A percentile compares a stretch with the other conserved stretches of the same genome.
phyloP scores from a whole-genome alignment of 2,113 vertebrate species.

The Neotoma lepida region DNA sequence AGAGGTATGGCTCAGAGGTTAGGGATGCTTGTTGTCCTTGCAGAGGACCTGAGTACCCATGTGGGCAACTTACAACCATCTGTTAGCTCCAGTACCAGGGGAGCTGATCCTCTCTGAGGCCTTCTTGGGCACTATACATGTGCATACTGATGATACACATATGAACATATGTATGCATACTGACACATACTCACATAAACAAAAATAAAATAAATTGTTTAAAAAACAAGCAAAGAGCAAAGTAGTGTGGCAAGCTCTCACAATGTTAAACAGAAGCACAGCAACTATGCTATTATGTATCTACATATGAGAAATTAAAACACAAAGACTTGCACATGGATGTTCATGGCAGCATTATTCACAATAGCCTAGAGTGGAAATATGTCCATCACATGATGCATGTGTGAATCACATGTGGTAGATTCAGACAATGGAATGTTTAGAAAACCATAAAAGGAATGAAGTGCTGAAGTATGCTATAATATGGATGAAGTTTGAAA shows the following conservation, averaged over 20 bases:
- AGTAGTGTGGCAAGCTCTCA: background rate
- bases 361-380: background rate
- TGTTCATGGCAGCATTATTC: background rate
- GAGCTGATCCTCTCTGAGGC: too few species aligned
- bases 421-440: background rate
- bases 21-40: background rate
- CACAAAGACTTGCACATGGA: background rate
- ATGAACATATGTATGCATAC: background rate
- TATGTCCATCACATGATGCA: background rate
- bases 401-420: background rate
- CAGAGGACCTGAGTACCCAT: background rate
- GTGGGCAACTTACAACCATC: too few species aligned
- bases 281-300: background rate
- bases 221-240: background rate
- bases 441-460: background rate
- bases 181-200: too few species aligned
- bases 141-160: too few species aligned
- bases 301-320: background rate
- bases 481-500: background rate
- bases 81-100: background rate
- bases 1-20: background rate
- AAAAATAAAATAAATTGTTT: background rate
- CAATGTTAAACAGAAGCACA: background rate
- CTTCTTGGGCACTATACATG: too few species aligned
- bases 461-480: background rate